Base-by-base conservation (phyloP, 2,797 vertebrate genomes). In the Chloroceryle inda region DNA sequence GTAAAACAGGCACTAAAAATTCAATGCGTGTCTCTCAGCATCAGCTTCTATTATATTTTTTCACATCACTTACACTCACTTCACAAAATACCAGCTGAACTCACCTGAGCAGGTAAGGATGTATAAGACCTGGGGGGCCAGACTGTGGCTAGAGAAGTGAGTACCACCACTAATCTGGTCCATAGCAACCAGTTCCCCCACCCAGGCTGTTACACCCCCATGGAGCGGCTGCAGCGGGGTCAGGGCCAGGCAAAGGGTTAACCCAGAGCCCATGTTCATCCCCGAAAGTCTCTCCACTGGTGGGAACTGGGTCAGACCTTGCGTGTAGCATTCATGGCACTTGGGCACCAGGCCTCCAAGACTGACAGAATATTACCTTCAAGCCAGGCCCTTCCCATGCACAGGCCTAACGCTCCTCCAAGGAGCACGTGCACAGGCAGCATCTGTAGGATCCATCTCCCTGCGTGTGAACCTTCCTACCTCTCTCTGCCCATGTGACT, bases 291-390 rank as follows among this genome's bases (percentile, higher is more conserved):
- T 74, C 11, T 47, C 45, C n/a, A 4, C 4, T 37, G 23, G 21
- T 0, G 0, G 33, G 50, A 89, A 10, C 13, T 10, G 56, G 26
- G 3, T 8, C 33, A 58, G 24, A 24, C 5, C 35, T 67, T 3
- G 1, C 0, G 19, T 2, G 9, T 4, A 12, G 49, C 1, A 6
- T 19, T 45, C 45, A 1, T 7, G 69, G 64, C 20, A 16, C 53
- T 47, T 1, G 0, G 62, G n/a, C 47, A 44, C 11, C 76, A 35
- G 31, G 26, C 31, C 18, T 44, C 20, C 7, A 44, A 42, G 9
- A 5, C 86, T 84, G 49, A 44, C 26, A 22, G 31, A 10, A 59
- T 17, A 24, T 19, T 9, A 44, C 22, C 38, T 69, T 49, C 10
- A 3, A 37, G 56, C 4, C 82, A 52, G 44, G 17, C 14, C 37